These are phyloP conservation scores for Standfussiana lucernea DNA, from an alignment of 2,888 invertebrate species.

Conservation along the genomic window DNA sequence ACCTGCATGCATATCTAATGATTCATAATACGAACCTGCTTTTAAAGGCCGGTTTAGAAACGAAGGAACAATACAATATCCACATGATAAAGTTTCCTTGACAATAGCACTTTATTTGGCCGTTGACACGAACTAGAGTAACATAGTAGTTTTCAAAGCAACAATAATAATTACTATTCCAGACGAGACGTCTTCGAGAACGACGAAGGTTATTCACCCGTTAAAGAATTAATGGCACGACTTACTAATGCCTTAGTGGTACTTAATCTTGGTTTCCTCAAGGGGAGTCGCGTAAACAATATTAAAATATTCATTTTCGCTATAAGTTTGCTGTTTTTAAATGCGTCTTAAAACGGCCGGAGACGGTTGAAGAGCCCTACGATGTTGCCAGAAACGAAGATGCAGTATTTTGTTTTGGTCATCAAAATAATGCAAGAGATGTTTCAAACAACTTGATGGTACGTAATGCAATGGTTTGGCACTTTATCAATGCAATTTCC, in stretches of 20 bases:
- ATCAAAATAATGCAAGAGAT: slow-evolving; percentile 24
- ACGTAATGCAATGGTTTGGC: slow-evolving; percentile 56
- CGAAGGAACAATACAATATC: slow-evolving; percentile 1
- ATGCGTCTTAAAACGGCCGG: slow-evolving; percentile 24
- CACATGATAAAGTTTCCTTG: slow-evolving; percentile 46
- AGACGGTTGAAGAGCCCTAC: slow-evolving; percentile 1
- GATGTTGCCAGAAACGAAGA: slow-evolving; percentile 12
- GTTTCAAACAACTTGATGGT: slow-evolving; percentile 38
- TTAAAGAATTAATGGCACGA: slow-evolving; percentile 85
- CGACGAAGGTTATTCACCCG: slow-evolving; percentile 85
- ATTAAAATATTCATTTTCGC: slow-evolving; percentile 68
- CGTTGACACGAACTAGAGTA: slow-evolving; percentile 74
- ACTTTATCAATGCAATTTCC: slow-evolving; percentile 55
- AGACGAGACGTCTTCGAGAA: slow-evolving; percentile 81
- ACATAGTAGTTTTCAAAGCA: slow-evolving; percentile 76
- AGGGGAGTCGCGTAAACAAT: slow-evolving; percentile 75
- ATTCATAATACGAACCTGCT: slow-evolving; percentile 32
- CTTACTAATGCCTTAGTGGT: slow-evolving; percentile 80
- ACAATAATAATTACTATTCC: slow-evolving; percentile 87
- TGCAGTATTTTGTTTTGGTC: slow-evolving; percentile 22
- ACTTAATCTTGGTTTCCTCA: slow-evolving; percentile 81
- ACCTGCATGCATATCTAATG: slow-evolving; percentile 1
- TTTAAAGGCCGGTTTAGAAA: slow-evolving; percentile 4
- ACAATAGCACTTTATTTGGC: slow-evolving; percentile 67
- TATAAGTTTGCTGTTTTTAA: slow-evolving; percentile 55